Percentiles rank a stretch among this genome's conserved stretches.
Evolutionary conservation across 2,113 vertebrate species (phyloP).

Genomic region (Plotosus lineatus): DNA sequence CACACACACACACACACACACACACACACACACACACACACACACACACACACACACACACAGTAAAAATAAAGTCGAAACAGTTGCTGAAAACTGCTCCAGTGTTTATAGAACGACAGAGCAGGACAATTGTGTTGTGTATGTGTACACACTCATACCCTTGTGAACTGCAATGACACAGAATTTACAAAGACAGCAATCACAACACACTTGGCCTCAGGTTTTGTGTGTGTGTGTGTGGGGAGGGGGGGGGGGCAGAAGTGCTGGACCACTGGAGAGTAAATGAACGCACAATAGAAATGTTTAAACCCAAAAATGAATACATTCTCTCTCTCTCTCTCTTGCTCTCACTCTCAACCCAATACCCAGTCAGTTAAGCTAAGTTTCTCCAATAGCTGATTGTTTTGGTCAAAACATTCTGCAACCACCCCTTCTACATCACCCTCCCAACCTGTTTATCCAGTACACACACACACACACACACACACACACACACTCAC

Average conservation of each 20-base stretch:
- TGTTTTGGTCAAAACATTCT: conserved; percentile 64
- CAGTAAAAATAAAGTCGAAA: conserved; percentile 34
- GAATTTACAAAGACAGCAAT: conserved; percentile 48
- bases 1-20: neutral
- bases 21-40: neutral
- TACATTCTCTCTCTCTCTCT: conserved; percentile 55
- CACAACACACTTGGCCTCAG: conserved; percentile 36
- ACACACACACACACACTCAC: conserved; percentile 39
- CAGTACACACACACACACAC: conserved; percentile 58
- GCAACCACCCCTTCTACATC: conserved; percentile 46
- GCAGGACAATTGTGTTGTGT: conserved; percentile 4
- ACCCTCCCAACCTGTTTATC: conserved; percentile 75
- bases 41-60: conserved; percentile 2
- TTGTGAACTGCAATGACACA: conserved; percentile 39
- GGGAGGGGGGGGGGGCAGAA: too few relatives aligned
- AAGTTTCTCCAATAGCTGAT: conserved; percentile 58
- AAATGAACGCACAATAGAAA: conserved; percentile 66
- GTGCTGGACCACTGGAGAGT: conserved; percentile 69
- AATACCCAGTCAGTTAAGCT: conserved; percentile 67
- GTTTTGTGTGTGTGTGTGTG: conserved; percentile 32
- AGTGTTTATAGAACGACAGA: conserved; percentile 33
- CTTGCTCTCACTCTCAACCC: conserved; percentile 57
- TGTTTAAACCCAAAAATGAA: conserved; percentile 50
- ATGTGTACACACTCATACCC: conserved; percentile 31
- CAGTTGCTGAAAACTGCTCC: conserved; percentile 33